Evolutionary conservation across 2,888 invertebrate species (phyloP), one percentile per base, ranked within the genome.

Genomic region (Penaeus monodon): DNA sequence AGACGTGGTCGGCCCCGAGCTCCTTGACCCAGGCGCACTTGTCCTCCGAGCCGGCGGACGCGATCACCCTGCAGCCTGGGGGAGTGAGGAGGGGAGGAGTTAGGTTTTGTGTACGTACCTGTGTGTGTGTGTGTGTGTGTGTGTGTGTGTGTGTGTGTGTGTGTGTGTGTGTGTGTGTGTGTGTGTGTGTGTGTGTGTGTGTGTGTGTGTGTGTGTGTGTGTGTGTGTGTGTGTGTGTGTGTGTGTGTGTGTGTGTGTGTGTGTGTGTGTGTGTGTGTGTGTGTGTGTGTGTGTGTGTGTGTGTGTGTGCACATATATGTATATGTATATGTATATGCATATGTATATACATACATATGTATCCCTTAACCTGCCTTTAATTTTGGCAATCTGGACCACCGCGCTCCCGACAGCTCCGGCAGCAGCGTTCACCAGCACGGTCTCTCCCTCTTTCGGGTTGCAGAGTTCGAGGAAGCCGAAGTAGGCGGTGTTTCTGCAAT

Each of bases 321-420:
- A 14, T 57, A 20, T 57, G 10, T 57, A 20, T 57, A 20, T 57
- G 10, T 57, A 17, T 57, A 57, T 57, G 10, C 10, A 57, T 57
- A 57, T 57, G 10, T 57, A 57, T 57, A 57, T 57, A 57, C 10
- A 57, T 57, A 14, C 1, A 57, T 57, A 57, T 57, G 17, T 57
- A 57, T 17, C 2, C 57, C 17, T 57, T 3, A 57, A 57, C 57
- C 57, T 17, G 27, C 92, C 92, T 92, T 95, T 93, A 79, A 95
- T 94, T 93, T 96, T 96, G 1, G 94, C 96, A 89, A 96, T 95
- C 93, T 96, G 96, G 2, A 96, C 96, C 38, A 96, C 96, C 80
- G 95, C 94, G 87, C 94, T 95, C 12, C 96, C 96, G 22, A 96
- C 96, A 66, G 96, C 96, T 33, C 96, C 96, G 33, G 95, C 96